phyloP scores from a whole-genome alignment of 2,888 invertebrate genomes.

The Argyresthia albistria region DNA sequence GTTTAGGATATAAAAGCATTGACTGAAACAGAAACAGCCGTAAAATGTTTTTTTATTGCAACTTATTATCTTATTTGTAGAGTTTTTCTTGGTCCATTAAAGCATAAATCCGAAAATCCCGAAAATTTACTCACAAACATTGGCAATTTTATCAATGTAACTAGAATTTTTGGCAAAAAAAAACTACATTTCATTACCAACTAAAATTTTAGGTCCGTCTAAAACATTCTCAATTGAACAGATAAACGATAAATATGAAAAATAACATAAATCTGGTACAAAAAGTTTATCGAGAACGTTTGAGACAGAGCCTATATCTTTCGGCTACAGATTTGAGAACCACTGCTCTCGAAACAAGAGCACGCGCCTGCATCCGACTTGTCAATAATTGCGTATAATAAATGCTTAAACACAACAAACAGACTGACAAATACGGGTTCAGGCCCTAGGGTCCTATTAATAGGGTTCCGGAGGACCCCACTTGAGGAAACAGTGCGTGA shows the following conservation, averaged over 20 bases:
- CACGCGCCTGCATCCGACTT: conserved; percentile 50
- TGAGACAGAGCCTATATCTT: no score
- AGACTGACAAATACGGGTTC: conserved; percentile 36
- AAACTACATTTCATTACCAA: no score
- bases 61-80: background rate
- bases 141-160: no score
- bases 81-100: no score
- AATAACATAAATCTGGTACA: background rate
- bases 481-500: background rate
- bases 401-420: conserved; percentile 65
- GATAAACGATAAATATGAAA: background rate
- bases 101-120: no score
- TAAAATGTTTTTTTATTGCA: background rate
- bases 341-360: conserved; percentile 25
- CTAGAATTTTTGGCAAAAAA: no score
- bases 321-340: conserved; percentile 35
- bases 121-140: no score
- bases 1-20: background rate
- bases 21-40: background rate
- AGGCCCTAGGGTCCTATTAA: conserved; percentile 24
- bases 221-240: no score
- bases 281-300: background rate
- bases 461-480: background rate
- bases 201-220: no score
- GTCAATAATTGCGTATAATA: conserved; percentile 67